Conservation (phyloP, 2,113 vertebrate genomes). For the Eonycteris spelaea region DNA sequence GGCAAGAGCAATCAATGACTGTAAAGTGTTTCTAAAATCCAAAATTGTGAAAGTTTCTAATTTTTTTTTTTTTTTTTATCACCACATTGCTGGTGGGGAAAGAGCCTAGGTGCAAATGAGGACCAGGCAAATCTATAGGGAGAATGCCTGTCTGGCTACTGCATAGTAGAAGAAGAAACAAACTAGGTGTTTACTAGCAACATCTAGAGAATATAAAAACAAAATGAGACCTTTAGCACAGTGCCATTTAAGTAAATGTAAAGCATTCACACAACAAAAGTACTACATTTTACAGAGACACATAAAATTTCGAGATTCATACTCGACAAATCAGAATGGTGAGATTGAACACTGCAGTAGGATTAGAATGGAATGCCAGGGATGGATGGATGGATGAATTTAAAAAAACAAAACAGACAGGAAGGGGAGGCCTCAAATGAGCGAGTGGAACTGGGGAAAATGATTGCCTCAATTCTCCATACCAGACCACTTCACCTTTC, state of each 20-base stretch:
- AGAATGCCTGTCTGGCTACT: background rate
- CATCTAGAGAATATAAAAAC: background rate
- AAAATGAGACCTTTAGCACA: background rate
- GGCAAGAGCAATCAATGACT: background rate
- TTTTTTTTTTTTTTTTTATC: no score
- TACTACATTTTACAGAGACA: background rate
- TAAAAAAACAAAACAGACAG: conserved; percentile 4
- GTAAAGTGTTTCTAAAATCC: background rate
- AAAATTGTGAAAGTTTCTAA: background rate
- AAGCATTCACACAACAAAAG: background rate
- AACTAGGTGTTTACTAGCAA: background rate
- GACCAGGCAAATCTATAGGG: background rate
- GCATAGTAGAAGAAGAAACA: background rate
- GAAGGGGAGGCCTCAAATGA: background rate
- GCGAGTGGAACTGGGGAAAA: background rate
- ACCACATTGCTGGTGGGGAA: background rate
- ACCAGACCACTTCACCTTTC: background rate
- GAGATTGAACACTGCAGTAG: background rate
- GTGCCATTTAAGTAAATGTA: background rate
- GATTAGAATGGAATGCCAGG: background rate
- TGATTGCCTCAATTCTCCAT: background rate
- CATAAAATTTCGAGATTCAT: background rate
- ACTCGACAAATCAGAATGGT: background rate
- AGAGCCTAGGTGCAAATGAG: background rate
- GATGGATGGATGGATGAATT: background rate